Percentiles rank a stretch among this genome's conserved stretches.
Evolutionary conservation across 37 sponge, comb jelly and placozoan species (phyloP).

Genomic region (Ephydatia muelleri): DNA sequence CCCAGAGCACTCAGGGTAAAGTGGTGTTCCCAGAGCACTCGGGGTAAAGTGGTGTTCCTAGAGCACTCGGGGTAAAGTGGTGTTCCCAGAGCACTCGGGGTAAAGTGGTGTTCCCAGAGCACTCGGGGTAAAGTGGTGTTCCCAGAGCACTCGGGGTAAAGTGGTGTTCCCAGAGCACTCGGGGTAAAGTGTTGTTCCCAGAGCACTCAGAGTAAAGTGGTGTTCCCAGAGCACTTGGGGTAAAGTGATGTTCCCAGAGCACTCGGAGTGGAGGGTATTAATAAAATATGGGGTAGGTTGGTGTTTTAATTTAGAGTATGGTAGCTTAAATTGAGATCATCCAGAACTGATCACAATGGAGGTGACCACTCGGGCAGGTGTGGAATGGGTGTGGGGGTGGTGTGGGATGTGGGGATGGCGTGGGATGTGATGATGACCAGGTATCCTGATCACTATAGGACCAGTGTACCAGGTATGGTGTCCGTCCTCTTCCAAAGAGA

Average conservation of each 20-base stretch:
- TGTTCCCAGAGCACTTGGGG: no score
- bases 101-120: not conserved
- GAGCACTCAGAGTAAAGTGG: no score
- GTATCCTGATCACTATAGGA: constrained; percentile 11
- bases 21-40: not conserved
- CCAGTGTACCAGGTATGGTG: constrained; percentile 54
- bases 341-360: no score
- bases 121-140: not conserved
- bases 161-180: not conserved
- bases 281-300: no score
- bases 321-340: no score
- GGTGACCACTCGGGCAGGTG: no score
- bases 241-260: no score
- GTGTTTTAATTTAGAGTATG: no score
- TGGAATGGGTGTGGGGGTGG: not conserved
- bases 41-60: not conserved
- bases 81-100: no score
- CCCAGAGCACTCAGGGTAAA: not conserved
- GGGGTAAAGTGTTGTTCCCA: no score
- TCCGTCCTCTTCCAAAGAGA: constrained; percentile 65
- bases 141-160: not conserved
- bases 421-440: not conserved
- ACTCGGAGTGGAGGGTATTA: no score
- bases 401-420: not conserved
- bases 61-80: not conserved